phyloP scores from a whole-genome alignment of 2,797 vertebrate species.

The Sebastes glaucus region DNA sequence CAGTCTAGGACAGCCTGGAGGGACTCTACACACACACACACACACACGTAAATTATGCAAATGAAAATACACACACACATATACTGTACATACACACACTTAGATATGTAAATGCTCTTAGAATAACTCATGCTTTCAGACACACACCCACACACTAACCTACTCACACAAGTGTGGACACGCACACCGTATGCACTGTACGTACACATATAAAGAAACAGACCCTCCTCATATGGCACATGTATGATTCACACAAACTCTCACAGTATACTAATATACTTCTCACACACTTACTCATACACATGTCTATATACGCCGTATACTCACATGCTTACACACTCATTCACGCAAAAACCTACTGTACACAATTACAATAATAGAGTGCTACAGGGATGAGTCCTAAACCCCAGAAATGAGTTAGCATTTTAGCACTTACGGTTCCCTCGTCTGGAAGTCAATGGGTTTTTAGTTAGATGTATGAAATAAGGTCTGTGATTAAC shows the following conservation, averaged over 20 bases:
- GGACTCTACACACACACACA: constrained; percentile 2
- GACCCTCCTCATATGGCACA: background rate
- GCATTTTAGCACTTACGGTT: rapidly evolving
- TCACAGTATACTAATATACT: background rate
- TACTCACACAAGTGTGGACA: background rate
- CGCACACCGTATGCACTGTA: background rate
- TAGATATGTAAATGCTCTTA: background rate
- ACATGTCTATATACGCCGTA: background rate
- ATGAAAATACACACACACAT: background rate
- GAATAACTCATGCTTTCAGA: background rate
- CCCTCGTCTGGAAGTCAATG: no score
- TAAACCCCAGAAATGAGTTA: no score
- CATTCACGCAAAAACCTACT: background rate
- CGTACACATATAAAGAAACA: background rate
- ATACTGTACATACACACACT: background rate
- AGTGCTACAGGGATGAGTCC: no score
- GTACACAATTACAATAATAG: background rate
- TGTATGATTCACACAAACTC: background rate
- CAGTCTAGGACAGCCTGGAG: constrained; percentile 38
- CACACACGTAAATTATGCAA: background rate
- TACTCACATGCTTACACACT: background rate
- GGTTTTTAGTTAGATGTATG: rapidly evolving
- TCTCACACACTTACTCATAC: background rate
- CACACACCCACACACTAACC: background rate
- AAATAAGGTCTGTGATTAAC: no score